phyloP scores from a whole-genome alignment of 2,888 invertebrate species.

The Scaptomyza parva region DNA sequence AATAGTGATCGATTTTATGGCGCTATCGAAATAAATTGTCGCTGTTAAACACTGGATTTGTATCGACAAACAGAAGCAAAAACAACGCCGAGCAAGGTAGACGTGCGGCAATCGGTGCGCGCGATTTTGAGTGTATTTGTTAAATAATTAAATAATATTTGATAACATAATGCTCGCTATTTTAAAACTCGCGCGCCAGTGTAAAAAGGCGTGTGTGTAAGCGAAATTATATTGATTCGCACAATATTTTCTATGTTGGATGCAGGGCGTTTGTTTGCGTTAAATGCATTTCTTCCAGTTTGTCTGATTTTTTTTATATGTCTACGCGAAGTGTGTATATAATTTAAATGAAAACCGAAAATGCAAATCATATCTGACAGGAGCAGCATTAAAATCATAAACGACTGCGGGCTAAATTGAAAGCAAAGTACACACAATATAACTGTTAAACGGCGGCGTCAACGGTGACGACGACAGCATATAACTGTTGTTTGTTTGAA shows the following conservation, averaged over 20 bases:
- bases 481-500: slow-evolving; percentile 65
- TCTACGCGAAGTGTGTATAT: slow-evolving; percentile 30
- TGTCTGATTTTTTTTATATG: slow-evolving; percentile 33
- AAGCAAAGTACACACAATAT: slow-evolving; percentile 30
- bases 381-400: slow-evolving; percentile 38
- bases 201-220: slow-evolving; percentile 20
- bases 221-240: slow-evolving; percentile 23
- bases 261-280: slow-evolving; percentile 22
- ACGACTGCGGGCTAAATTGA: slow-evolving; percentile 31
- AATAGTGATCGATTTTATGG: slow-evolving; percentile 4
- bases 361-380: slow-evolving; percentile 32
- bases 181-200: slow-evolving; percentile 22
- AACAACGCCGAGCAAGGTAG: slow-evolving; percentile 53
- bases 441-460: slow-evolving; percentile 55
- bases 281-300: slow-evolving; percentile 41
- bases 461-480: slow-evolving; percentile 3
- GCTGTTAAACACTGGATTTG: slow-evolving; percentile 31
- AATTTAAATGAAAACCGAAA: slow-evolving; percentile 41
- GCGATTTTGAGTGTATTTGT: slow-evolving; percentile 54
- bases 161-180: slow-evolving; percentile 35
- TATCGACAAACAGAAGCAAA: slow-evolving; percentile 52
- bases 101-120: slow-evolving; percentile 52
- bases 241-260: slow-evolving; percentile 1
- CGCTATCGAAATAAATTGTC: background rate
- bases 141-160: slow-evolving; percentile 49